Conservation (phyloP, 1,140 invertebrate species). For the Drosophila rufa region DNA sequence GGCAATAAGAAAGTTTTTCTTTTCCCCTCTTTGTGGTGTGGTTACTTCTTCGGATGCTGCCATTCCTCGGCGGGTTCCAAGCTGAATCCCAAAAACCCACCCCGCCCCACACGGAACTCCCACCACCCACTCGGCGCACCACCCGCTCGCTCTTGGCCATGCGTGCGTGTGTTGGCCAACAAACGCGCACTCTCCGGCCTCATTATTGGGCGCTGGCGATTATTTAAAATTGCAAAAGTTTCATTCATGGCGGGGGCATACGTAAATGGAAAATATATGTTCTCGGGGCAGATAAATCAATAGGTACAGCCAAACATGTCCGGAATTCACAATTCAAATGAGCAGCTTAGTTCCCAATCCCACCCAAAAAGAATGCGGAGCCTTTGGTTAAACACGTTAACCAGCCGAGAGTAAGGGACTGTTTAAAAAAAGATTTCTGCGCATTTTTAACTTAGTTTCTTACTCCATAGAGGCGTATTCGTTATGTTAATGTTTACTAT, state of each 20-base stretch:
- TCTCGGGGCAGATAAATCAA: slow-evolving; percentile 68
- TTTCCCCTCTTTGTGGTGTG: slow-evolving; percentile 57
- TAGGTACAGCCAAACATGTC: slow-evolving; percentile 69
- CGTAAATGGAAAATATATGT: slow-evolving; percentile 78
- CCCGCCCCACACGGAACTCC: slow-evolving; percentile 5
- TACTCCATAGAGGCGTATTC: background rate
- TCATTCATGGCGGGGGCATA: slow-evolving; percentile 75
- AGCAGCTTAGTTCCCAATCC: slow-evolving; percentile 33
- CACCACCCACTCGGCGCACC: slow-evolving; percentile 4
- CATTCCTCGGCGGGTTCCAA: slow-evolving; percentile 31
- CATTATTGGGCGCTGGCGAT: slow-evolving; percentile 79
- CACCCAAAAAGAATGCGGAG: background rate
- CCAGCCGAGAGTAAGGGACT: background rate
- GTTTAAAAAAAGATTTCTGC: background rate
- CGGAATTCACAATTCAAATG: slow-evolving; percentile 71
- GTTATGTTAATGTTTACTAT: background rate
- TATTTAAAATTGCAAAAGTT: slow-evolving; percentile 84
- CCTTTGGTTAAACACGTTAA: background rate
- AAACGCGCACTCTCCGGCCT: slow-evolving; percentile 64
- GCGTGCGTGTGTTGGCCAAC: slow-evolving; percentile 56
- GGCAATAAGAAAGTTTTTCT: slow-evolving; percentile 83
- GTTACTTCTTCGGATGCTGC: slow-evolving; percentile 39
- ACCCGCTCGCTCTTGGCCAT: slow-evolving; percentile 22
- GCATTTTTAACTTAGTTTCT: background rate
- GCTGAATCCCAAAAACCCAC: slow-evolving; percentile 24